Evolutionary conservation across 2,888 invertebrate species (phyloP).

Genomic region (Leucophora obtusa): DNA sequence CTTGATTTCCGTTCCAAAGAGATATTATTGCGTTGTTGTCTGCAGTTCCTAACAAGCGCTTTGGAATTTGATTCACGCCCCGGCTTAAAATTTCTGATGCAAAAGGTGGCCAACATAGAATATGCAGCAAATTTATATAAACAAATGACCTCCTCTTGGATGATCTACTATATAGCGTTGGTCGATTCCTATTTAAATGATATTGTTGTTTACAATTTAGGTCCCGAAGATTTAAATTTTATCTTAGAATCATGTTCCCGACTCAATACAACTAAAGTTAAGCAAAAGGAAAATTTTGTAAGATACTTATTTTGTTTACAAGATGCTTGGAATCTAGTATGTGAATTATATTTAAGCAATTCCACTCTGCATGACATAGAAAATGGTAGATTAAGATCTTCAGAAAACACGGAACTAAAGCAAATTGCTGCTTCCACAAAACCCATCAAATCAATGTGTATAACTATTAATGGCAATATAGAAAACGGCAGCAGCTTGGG

Average conservation of each 20-base stretch:
- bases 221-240: conserved; percentile 82
- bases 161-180: conserved; percentile 90
- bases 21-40: conserved; percentile 87
- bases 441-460: conserved; percentile 70
- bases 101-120: conserved; percentile 93
- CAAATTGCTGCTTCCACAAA: conserved; percentile 61
- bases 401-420: conserved; percentile 61
- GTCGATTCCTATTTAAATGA: conserved; percentile 91
- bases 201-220: conserved; percentile 83
- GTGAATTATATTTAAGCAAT: conserved; percentile 81
- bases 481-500: conserved; percentile 67
- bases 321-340: conserved; percentile 82
- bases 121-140: conserved; percentile 94
- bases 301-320: conserved; percentile 82
- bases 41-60: conserved; percentile 89
- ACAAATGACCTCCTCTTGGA: conserved; percentile 95
- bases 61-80: conserved; percentile 93
- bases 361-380: conserved; percentile 77
- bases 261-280: conserved; percentile 79
- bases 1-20: conserved; percentile 80
- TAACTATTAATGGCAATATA: conserved; percentile 69
- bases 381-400: conserved; percentile 71
- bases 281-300: conserved; percentile 81
- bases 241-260: conserved; percentile 82
- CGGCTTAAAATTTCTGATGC: conserved; percentile 94